Evolutionary conservation across 2,797 vertebrate species (phyloP), one percentile per base, ranked within the genome.

Genomic region (Dromococcyx pavoninus): DNA sequence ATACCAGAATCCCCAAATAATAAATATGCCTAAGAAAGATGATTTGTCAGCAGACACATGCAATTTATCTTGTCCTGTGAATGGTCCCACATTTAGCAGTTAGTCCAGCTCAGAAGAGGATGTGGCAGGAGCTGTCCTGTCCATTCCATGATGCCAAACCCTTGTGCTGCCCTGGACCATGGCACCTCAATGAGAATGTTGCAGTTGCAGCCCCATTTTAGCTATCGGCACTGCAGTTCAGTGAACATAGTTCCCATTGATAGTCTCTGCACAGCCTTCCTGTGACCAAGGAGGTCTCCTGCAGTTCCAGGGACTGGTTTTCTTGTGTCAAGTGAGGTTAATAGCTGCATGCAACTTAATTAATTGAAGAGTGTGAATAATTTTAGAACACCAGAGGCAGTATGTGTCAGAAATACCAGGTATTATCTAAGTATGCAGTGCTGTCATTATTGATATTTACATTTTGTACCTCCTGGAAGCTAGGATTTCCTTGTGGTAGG

Each of bases 251-350:
- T 61, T 64, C n/a, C 50, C 23, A 5, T 24, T 19, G 41, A 22
- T 7, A 21, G 69, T 3, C 73, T 88, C 86, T 84, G 86, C 64
- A 3, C 58, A 81, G 73, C 28, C 24, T 61, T 79, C 62, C 28
- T 4, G 4, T 17, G 48, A 82, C 74, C 17, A 7, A 87, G 56
- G 61, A 86, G 56, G 35, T 82, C 87, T 88, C 69, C 73, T 66
- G 33, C 66, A 37, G 54, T 78, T 72, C 70, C 87, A 91, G 73
- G 89, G 82, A 71, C 51, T 0, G 0, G 8, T 67, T 86, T 96
- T 54, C 85, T 88, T 54, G 61, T 91, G 95, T 95, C 91, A 94
- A 83, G 91, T 41, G 73, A 93, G 96, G 95, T 91, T 95, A 96
- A 94, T 83, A 89, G 73, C 72, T 57, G 75, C 19, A 23, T 72